phyloP scores from a whole-genome alignment of 2,888 invertebrate genomes.

The Oegoconia quadripuncta region DNA sequence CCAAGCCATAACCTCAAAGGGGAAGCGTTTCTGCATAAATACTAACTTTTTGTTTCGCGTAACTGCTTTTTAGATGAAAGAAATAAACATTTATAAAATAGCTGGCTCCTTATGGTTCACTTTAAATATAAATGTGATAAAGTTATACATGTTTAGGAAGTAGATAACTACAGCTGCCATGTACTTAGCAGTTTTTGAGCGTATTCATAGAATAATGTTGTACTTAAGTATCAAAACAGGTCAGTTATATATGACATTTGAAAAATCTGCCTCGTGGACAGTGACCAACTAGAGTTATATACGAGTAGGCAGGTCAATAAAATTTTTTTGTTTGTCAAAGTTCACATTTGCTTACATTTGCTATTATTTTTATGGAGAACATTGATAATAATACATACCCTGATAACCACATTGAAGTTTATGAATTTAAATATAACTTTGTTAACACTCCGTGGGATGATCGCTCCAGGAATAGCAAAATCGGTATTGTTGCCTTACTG shows the following conservation, averaged over 20 bases:
- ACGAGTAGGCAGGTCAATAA: too few relatives aligned
- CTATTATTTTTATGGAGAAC: not conserved
- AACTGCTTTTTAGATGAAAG: conserved; percentile 9
- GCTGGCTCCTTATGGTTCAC: not conserved
- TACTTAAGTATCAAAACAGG: too few relatives aligned
- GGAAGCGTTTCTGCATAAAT: conserved; percentile 51
- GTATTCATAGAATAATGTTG: too few relatives aligned
- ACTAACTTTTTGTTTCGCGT: conserved; percentile 41
- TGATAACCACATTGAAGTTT: conserved; percentile 11
- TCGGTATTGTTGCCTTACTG: conserved; percentile 44
- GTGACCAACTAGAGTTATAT: too few relatives aligned
- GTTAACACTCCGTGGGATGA: conserved; percentile 64
- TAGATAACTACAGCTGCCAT: too few relatives aligned
- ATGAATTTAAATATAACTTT: conserved; percentile 51
- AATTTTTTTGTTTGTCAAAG: too few relatives aligned
- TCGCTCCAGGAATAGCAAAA: conserved; percentile 51
- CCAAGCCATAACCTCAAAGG: conserved; percentile 46
- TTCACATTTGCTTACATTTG: too few relatives aligned
- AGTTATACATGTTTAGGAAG: too few relatives aligned
- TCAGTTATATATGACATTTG: too few relatives aligned
- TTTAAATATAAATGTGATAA: too few relatives aligned
- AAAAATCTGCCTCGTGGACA: too few relatives aligned
- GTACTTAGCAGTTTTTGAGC: too few relatives aligned
- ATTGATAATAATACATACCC: not conserved
- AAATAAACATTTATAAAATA: conserved; percentile 10